phyloP scores from a whole-genome alignment of 2,113 vertebrate species.

The Ifrita kowaldi region DNA sequence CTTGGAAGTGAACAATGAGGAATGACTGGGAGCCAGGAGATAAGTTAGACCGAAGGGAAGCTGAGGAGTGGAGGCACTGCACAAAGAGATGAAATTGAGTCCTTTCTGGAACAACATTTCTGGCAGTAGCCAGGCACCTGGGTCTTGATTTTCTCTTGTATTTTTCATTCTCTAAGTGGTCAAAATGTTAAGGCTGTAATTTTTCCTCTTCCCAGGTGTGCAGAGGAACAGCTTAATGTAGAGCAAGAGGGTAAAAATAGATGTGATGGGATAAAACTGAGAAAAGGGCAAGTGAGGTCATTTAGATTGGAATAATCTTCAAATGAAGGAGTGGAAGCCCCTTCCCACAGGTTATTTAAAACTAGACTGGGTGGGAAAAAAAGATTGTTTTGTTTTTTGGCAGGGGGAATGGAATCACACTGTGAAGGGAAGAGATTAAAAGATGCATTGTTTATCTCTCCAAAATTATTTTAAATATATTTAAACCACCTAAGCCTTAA shows the following conservation, averaged over 20 bases:
- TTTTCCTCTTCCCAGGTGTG: not conserved
- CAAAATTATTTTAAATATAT: not conserved
- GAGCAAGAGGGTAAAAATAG: constrained; percentile 30
- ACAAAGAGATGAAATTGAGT: not conserved
- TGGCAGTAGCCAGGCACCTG: not conserved
- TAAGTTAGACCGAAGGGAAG: not conserved
- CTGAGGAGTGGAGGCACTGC: not conserved
- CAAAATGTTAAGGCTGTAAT: not conserved
- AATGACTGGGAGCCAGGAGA: not conserved
- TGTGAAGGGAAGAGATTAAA: not conserved
- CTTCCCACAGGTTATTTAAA: not conserved
- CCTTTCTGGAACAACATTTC: not conserved
- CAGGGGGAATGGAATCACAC: not conserved
- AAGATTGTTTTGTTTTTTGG: not conserved
- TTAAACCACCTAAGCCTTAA: not conserved
- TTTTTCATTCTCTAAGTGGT: not conserved
- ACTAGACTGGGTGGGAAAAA: not conserved
- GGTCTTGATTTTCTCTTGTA: not conserved
- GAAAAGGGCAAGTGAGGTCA: not conserved
- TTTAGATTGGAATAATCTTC: not conserved
- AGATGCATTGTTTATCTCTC: not conserved
- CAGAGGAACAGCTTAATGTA: not conserved
- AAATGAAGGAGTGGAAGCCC: not conserved
- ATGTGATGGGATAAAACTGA: not conserved
- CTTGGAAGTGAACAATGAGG: not conserved